Base-by-base conservation (phyloP, 1,140 invertebrate genomes). In the Mercenaria mercenaria region DNA sequence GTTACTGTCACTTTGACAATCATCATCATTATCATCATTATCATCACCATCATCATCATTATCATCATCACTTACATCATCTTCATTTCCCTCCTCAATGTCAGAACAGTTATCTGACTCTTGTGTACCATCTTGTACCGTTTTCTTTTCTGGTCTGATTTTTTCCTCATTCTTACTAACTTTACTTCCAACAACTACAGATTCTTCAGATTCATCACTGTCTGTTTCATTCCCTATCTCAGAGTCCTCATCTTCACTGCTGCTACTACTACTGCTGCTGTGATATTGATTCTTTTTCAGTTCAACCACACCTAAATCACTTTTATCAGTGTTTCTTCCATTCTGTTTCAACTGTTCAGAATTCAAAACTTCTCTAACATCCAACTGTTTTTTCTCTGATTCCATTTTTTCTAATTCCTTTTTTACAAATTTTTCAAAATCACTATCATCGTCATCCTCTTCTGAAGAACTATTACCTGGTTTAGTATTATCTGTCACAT, bases 21-120 rank as follows among this genome's bases (percentile, higher is more conserved):
- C 52, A 76, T 90, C 88, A 77, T 61, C 72, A 32, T 39, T 52
- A 85, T 77, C 81, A 90, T 85, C 72, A 77, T 79, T 67, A 85
- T 56, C 34, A 85, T 85, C 81, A 85, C 67, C 85, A 88, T 77
- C 85, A 79, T 61, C 85, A 34, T 79, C 47, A 32, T 56, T 29
- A 79, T 37, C 32, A 37, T 37, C 47, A 79, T 20, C 26, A 74
- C n/a, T n/a, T n/a, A n/a, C n/a, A 41, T 74, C 69, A 43, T 47
- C 41, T 20, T 41, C 69, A 74, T 29, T 32, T 67, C 64, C 26
- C 43, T 47, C 6, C 43, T 8, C 15, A 47, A 15, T 8, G 20
- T 50, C 47, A 11, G 47, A 50, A 50, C 10, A 47, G 43, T 8
- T 15, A 47, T 15, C 15, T 47, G 43, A 4, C 26, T 13, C 56